These are phyloP conservation scores for Aurelia sp. DNA, from an alignment of 30 jellyfish, hydroid and myxozoan genomes.

Conservation along the genomic window DNA sequence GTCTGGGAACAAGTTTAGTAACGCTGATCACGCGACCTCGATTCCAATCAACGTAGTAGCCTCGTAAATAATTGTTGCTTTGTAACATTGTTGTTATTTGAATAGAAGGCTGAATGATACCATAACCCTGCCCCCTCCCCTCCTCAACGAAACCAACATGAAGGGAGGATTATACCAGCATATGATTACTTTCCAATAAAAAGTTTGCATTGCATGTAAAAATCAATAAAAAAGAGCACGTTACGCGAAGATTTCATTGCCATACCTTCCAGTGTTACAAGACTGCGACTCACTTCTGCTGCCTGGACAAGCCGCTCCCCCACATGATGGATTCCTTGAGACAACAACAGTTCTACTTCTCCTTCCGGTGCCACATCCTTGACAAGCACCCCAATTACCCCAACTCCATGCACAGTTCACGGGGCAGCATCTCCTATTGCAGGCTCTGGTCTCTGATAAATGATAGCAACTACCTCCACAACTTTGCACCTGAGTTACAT, in stretches of 20 bases:
- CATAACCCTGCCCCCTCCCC: no score
- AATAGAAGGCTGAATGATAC: no score
- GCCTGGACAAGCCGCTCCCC: constrained; percentile 59
- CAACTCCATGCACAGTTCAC: constrained; percentile 66
- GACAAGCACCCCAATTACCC: constrained; percentile 85
- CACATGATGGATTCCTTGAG: constrained; percentile 58
- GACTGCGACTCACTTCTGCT: constrained; percentile 8
- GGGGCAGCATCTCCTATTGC: constrained; percentile 88
- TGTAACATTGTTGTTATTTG: no score
- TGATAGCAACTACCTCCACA: constrained; percentile 69
- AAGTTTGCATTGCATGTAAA: no score
- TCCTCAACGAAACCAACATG: no score
- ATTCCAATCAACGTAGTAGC: no score
- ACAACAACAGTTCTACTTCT: constrained; percentile 54
- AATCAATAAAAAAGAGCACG: no score
- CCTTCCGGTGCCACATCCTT: constrained; percentile 79
- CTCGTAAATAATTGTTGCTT: no score
- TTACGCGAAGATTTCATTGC: neutral
- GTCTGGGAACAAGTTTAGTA: no score
- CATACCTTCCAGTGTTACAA: constrained; percentile 76
- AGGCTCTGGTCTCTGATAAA: constrained; percentile 39
- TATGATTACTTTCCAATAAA: no score
- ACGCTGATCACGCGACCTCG: no score
- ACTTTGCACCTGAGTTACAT: constrained; percentile 41
- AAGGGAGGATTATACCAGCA: no score